These are phyloP conservation scores for Lethrus apterus DNA, from an alignment of 1,140 invertebrate genomes.

Conservation along the genomic window DNA sequence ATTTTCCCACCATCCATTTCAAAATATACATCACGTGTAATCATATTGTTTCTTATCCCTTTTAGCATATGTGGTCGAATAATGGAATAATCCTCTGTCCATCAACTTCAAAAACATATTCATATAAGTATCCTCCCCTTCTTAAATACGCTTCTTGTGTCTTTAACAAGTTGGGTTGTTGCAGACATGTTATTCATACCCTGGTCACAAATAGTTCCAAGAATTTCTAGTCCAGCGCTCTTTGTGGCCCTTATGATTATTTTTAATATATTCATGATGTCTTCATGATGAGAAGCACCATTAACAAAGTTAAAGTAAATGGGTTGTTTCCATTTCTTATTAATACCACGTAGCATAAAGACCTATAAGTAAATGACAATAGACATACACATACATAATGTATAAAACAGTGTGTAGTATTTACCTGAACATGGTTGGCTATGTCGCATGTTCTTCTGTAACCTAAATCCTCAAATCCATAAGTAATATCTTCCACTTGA, in stretches of 20 bases:
- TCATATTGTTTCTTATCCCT: conserved; percentile 1
- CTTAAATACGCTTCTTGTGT: neutral
- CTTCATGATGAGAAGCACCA: neutral
- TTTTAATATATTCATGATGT: neutral
- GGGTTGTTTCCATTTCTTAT: conserved; percentile 5
- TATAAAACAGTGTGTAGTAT: neutral
- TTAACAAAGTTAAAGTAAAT: conserved; percentile 3
- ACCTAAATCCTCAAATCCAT: conserved; percentile 19
- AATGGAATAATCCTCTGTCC: neutral
- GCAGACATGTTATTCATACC: conserved; percentile 1
- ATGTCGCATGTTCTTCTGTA: conserved; percentile 12
- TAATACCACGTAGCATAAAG: conserved; percentile 1
- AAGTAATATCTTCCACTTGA: conserved; percentile 2
- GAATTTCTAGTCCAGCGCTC: neutral
- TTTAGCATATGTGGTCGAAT: conserved; percentile 3
- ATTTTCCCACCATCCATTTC: neutral
- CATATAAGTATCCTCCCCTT: neutral
- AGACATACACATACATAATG: neutral
- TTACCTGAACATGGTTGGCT: conserved; percentile 20
- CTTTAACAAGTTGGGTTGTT: neutral
- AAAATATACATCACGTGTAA: neutral
- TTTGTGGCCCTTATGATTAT: neutral
- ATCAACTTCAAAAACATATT: conserved; percentile 2
- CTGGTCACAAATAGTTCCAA: neutral
- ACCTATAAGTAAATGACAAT: conserved; percentile 3